Base-by-base conservation (phyloP, 2,888 invertebrate genomes). In the Tineola bisselliella region DNA sequence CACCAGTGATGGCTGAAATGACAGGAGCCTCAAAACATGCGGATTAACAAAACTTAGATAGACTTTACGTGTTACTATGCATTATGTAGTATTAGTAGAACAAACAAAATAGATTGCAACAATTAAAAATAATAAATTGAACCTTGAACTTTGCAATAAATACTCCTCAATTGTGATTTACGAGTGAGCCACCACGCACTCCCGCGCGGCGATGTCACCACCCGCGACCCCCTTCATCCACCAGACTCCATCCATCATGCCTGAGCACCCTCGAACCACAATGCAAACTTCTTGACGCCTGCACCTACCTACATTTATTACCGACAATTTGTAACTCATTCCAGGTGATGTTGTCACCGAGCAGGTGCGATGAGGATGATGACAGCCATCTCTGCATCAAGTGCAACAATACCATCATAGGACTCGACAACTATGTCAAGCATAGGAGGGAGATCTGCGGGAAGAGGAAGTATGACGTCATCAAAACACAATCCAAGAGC, bases 371-470 rank as follows among this genome's bases (percentile, higher is more conserved):
- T 63, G 92, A 92, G 62, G 92, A 95, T 59, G 93, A 94, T 61
- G 95, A 97, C 78, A 92, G 90, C 4, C 97, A 97, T 73, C 90
- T 94, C 64, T 97, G 97, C 79, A 91, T 96, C 69, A 94, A 93
- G 72, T 97, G 97, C 81, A 93, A 93, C 67, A 75, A 88, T 15
- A 95, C 96, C 2, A 92, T 97, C 63, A 81, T 91, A 43, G 97
- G 97, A 0, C 86, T 97, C n/a, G 92, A 93, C 48, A 93, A 93
- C 74, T 97, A 97, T 74, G 90, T 97, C 25, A 89, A 89, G 44
- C 97, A 97, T 72, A 90, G 96, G 52, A 94, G 94, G 72, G 84
- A 89, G 33, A 89, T 89, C 65, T 95, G 95, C 68, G 84, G 86
- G 25, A 87, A 88, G 74, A 31, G 57, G 33, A 71, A 72, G 60